Base-by-base conservation (phyloP, 2,113 vertebrate genomes). In the Scatophagus argus region DNA sequence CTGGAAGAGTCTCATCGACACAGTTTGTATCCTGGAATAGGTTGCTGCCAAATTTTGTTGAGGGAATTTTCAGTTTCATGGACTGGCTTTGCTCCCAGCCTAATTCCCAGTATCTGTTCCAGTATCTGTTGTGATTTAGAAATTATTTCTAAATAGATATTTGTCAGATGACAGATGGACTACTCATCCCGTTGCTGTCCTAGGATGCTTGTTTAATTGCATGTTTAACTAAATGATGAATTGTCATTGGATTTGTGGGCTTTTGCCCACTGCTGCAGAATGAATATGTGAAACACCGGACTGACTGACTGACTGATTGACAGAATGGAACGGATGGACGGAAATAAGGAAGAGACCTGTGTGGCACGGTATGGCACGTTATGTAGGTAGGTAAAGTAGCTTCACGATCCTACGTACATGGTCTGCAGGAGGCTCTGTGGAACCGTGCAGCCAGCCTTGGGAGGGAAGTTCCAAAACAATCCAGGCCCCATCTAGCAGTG, bases 381-480 rank as follows among this genome's bases (percentile, higher is more conserved):
- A 85, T 66, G 81, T 68, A 59, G 25, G 79, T 75, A 83, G 70
- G 58, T 27, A 85, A 63, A 41, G 81, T 70, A 71, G 74, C 74
- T 67, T 88, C 69, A 67, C 55, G 56, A 66, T 88, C 84, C 93
- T 94, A 93, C 92, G 89, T 93, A 93, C 92, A 94, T 91, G 85
- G 87, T 93, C 90, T 94, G 93, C 90, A 94, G 93, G 89, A 93
- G 91, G 86, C 88, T 94, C 88, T 91, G 92, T 77, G 93, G 90
- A 89, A 93, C 91, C 81, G 63, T 88, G 93, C 93, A 94, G 93
- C 91, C 91, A 90, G 92, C 87, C 92, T 90, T 93, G 81, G 86
- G 82, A 83, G 91, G 88, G 88, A 94, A 92, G 88, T 89, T 94
- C 93, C 90, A 93, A 85, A 95, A 92, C 88, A 94, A 93, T 93